A percentile compares a stretch with the other conserved stretches of the same genome.
phyloP scores from a whole-genome alignment of 2,113 vertebrate genomes.

The Sphaerodactylus townsendi region DNA sequence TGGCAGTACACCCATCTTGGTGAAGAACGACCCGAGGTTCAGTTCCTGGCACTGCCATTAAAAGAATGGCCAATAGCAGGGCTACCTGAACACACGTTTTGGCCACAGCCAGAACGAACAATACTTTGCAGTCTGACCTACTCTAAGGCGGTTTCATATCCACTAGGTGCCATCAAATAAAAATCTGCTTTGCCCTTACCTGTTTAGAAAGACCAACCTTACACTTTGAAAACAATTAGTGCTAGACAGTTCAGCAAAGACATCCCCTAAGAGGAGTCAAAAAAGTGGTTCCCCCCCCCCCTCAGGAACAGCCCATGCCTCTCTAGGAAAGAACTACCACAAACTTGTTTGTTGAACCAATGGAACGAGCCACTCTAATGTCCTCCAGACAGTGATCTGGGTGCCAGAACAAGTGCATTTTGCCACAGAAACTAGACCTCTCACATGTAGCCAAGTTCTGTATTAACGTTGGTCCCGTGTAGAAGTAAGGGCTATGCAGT shows the following conservation, averaged over 20 bases:
- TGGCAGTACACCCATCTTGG: background rate
- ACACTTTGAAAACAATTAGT: background rate
- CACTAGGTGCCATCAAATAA: background rate
- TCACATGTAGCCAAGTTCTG: background rate
- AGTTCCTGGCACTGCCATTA: background rate
- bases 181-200: background rate
- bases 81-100: background rate
- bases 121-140: background rate
- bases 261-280: background rate
- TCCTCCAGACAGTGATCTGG: background rate
- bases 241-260: background rate
- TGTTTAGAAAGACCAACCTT: background rate
- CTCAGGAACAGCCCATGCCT: background rate
- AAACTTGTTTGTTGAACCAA: background rate
- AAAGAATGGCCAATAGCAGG: background rate
- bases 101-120: background rate
- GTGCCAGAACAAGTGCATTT: background rate
- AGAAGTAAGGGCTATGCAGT: background rate
- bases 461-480: background rate
- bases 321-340: background rate
- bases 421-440: background rate
- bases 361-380: background rate
- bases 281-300: too few species aligned
- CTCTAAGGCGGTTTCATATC: background rate
- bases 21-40: background rate